phyloP scores from a whole-genome alignment of 2,113 vertebrate genomes.

The Rostratula benghalensis region DNA sequence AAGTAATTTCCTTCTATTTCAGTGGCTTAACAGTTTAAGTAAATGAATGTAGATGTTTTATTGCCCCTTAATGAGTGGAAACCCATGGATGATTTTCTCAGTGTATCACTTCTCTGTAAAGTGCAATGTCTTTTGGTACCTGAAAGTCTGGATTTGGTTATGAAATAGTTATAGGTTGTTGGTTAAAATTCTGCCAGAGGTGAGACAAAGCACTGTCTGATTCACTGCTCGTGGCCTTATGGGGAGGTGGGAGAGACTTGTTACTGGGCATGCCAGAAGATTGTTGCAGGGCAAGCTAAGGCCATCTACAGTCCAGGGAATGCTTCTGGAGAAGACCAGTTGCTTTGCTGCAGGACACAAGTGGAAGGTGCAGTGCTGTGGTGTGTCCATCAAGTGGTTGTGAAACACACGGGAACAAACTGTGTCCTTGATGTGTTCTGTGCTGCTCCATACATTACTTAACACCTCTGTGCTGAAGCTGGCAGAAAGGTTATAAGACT shows the following conservation, averaged over 20 bases:
- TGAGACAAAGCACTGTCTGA: not conserved
- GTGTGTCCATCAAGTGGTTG: not conserved
- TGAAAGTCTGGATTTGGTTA: not conserved
- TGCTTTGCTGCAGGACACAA: not conserved
- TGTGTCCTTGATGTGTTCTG: not conserved
- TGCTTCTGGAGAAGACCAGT: not conserved
- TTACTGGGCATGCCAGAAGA: not conserved
- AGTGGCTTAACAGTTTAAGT: not conserved
- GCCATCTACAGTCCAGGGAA: not conserved
- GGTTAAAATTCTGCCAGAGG: not conserved
- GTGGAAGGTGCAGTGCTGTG: not conserved
- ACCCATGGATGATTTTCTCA: not conserved
- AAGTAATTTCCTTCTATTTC: slow-evolving; percentile 8
- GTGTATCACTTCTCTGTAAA: not conserved
- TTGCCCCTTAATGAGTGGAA: slow-evolving; percentile 23
- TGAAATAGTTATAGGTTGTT: not conserved
- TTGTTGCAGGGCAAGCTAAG: not conserved
- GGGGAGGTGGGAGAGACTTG: not conserved
- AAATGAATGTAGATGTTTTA: slow-evolving; percentile 38
- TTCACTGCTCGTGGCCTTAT: not conserved
- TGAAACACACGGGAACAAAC: not conserved
- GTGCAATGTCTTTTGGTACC: not conserved
- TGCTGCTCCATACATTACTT: not conserved
- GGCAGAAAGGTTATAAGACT: not conserved
- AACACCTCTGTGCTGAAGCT: not conserved